phyloP scores from a whole-genome alignment of 2,113 vertebrate genomes.

The Caracal caracal region DNA sequence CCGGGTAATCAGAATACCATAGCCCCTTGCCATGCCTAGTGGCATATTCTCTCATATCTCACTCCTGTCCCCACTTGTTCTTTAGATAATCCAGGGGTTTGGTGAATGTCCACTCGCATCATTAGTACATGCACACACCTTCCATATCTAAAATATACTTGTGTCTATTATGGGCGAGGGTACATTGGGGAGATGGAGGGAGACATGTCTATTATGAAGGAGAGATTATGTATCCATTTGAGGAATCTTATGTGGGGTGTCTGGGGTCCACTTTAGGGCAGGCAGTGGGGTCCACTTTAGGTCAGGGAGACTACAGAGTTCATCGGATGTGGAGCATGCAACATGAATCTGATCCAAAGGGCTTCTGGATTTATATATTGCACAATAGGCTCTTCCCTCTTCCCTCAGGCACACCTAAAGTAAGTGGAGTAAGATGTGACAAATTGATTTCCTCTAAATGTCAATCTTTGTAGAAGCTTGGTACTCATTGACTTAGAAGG shows the following conservation, averaged over 20 bases:
- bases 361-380: not conserved
- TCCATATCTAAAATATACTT: not conserved
- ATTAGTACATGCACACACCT: too few relatives aligned
- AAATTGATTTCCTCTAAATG: not conserved
- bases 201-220: not conserved
- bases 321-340: fast-evolving
- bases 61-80: not conserved
- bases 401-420: not conserved
- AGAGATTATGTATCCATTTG: not conserved
- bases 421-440: not conserved
- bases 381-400: not conserved
- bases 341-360: not conserved
- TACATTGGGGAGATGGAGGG: not conserved
- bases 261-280: not conserved
- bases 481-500: not conserved
- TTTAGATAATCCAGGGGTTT: not conserved
- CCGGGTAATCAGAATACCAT: not conserved
- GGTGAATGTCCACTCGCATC: too few relatives aligned
- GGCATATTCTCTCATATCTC: not conserved
- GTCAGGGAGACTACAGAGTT: not conserved
- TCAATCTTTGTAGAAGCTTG: not conserved
- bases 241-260: not conserved
- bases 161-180: not conserved
- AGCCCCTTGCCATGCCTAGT: not conserved
- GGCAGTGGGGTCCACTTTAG: not conserved